A percentile compares a stretch with the other conserved stretches of the same genome.
Evolutionary conservation across 1,140 invertebrate genomes (phyloP).

Genomic region (Drosophila pallidifrons): DNA sequence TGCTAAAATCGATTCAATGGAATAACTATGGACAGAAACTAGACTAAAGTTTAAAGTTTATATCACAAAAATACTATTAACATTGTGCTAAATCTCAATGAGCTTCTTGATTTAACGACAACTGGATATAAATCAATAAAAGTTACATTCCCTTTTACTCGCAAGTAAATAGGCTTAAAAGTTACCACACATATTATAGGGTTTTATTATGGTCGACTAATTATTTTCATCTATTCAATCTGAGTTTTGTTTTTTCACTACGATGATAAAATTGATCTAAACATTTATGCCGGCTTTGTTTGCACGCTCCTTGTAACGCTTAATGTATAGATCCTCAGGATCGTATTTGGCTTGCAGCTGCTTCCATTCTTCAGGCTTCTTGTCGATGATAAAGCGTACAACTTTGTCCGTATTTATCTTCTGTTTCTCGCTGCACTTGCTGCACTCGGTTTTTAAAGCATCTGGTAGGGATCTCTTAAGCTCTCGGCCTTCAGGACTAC

Average conservation of each 20-base stretch:
- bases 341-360: constrained; percentile 87
- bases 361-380: constrained; percentile 87
- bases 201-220: constrained; percentile 5
- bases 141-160: too few relatives aligned
- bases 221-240: background rate
- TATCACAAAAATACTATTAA: too few relatives aligned
- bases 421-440: constrained; percentile 88
- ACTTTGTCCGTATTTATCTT: constrained; percentile 86
- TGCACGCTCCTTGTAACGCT: constrained; percentile 87
- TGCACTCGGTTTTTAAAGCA: constrained; percentile 87
- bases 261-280: constrained; percentile 29
- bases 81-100: too few relatives aligned
- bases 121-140: too few relatives aligned
- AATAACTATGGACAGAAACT: background rate
- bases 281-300: constrained; percentile 68
- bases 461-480: constrained; percentile 89
- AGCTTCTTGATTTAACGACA: too few relatives aligned
- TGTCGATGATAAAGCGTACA: constrained; percentile 86
- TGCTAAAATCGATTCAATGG: background rate
- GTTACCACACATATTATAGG: background rate
- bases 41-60: too few relatives aligned
- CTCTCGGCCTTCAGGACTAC: constrained; percentile 90
- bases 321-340: constrained; percentile 86
- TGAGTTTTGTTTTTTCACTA: background rate
- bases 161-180: background rate